Percentiles rank a stretch among this genome's conserved stretches.
phyloP scores from a whole-genome alignment of 2,797 vertebrate species.

The Falco novaeseelandiae region DNA sequence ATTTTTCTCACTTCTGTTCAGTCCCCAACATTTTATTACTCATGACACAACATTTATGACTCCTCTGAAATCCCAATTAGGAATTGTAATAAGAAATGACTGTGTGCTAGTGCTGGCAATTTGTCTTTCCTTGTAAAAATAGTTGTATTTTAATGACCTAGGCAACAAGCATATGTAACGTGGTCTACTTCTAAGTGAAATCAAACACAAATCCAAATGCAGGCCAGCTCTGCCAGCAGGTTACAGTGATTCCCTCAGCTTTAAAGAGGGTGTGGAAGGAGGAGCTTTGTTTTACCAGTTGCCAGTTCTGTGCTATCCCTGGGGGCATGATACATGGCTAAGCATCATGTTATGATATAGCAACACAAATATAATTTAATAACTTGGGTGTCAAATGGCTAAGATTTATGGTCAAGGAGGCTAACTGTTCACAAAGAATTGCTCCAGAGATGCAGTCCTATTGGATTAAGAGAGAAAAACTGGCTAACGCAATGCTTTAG shows the following conservation, averaged over 20 bases:
- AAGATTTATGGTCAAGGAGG: constrained; percentile 59
- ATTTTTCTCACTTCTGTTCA: background rate
- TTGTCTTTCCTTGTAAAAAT: background rate
- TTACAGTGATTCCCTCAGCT: background rate
- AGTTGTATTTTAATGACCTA: background rate
- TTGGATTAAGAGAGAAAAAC: constrained; percentile 58
- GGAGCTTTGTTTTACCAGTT: background rate
- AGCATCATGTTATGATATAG: constrained; percentile 20
- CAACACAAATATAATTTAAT: constrained; percentile 59
- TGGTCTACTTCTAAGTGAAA: background rate
- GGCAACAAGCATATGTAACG: background rate
- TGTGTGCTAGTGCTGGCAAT: background rate
- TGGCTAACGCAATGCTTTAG: background rate
- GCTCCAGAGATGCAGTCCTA: constrained; percentile 19
- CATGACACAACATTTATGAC: constrained; percentile 15
- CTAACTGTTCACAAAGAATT: constrained; percentile 30
- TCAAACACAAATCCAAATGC: background rate
- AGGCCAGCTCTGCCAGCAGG: background rate
- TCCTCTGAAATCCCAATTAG: constrained; percentile 11
- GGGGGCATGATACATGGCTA: constrained; percentile 17
- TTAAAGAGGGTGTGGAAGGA: background rate
- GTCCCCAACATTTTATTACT: background rate
- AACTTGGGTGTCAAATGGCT: constrained; percentile 53
- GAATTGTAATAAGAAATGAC: background rate
- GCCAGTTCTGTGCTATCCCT: background rate